Conservation (phyloP, 2,797 vertebrate species). For the Fratercula arctica region DNA sequence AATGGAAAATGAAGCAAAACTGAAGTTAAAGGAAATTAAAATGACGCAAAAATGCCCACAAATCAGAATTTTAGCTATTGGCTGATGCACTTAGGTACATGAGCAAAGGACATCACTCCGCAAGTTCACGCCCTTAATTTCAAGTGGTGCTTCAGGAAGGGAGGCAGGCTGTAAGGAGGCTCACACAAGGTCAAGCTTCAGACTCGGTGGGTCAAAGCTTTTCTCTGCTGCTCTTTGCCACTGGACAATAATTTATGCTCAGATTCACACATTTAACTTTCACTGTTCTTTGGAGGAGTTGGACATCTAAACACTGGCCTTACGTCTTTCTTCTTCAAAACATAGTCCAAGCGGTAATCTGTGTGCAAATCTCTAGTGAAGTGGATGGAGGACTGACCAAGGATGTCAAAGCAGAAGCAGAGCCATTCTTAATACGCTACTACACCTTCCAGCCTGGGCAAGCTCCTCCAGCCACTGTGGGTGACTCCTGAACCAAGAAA, state of each 20-base stretch:
- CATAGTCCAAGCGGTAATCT: rapidly evolving
- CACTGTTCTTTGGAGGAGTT: background rate
- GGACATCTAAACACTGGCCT: background rate
- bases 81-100: background rate
- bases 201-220: background rate
- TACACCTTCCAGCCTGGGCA: background rate
- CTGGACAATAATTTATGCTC: background rate
- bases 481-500: background rate
- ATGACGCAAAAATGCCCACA: background rate
- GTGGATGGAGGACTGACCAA: background rate
- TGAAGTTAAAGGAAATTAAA: background rate
- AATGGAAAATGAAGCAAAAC: background rate
- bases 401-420: background rate
- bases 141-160: background rate
- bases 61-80: background rate
- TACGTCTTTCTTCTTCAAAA: background rate
- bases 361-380: background rate
- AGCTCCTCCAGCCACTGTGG: background rate
- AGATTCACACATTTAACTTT: background rate
- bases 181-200: background rate
- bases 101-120: background rate
- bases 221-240: background rate
- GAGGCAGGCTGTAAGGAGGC: background rate
- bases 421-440: background rate
- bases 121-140: background rate